Base-by-base conservation (phyloP, 2,888 invertebrate genomes). In the Megaustenia siamemsis region DNA sequence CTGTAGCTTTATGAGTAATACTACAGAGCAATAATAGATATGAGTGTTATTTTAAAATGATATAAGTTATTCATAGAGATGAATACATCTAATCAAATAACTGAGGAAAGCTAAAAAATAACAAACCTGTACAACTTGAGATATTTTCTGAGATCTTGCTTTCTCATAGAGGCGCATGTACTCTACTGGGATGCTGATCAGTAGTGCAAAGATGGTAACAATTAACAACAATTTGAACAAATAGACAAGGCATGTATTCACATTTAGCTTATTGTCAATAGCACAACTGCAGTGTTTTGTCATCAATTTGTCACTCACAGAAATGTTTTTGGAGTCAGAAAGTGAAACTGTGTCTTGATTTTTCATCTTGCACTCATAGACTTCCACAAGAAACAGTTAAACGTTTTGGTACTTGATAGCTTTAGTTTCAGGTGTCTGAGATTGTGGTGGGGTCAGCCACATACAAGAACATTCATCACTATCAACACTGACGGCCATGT, bases 141-240 rank as follows among this genome's bases (percentile, higher is more conserved):
- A 86, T 12, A 90, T 89, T 83, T 90, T 90, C 66, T 90, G 89
- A 28, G 92, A 91, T 6, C 91, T 88, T 82, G 90, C 90, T 18
- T 85, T 86, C 85, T 92, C 91, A 75, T 92, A 93, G 24, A 93
- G 86, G 10, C 92, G 86, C 3, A 91, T 85, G 89, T 91, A 93
- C 88, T 93, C 93, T 92, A 92, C 92, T 0, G 92, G 92, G 28
- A 92, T 86, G 76, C 92, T 92, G 15, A 92, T 24, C 53, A 71
- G 43, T 10, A 82, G 40, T 40, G 78, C 83, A 40, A 49, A 12
- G 21, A 68, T 0, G 1, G n/a, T 3, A 32, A 82, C 0, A 18
- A 66, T 43, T 0, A 75, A 28, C 43, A 75, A 63, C 43, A 28
- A 60, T 53, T 53, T 66, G 1, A 12, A 24, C 49, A 15, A 49